phyloP scores from a whole-genome alignment of 2,797 vertebrate genomes.

The Halcyon chelicuti region DNA sequence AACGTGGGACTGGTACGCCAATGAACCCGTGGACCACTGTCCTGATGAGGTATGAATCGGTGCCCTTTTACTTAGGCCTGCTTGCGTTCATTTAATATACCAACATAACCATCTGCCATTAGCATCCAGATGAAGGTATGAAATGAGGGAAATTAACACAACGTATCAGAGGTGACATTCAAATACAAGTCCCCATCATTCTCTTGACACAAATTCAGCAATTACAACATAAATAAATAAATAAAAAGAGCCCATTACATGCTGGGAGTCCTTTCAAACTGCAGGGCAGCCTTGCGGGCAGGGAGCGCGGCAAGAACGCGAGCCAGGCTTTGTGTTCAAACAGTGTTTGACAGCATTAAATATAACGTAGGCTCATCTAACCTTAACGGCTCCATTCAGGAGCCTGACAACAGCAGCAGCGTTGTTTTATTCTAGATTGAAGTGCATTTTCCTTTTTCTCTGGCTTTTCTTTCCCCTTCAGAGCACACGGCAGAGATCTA shows the following conservation, averaged over 20 bases:
- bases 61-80: background rate
- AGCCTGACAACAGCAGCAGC: background rate
- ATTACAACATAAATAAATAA: background rate
- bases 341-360: constrained; percentile 35
- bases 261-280: background rate
- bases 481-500: background rate
- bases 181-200: background rate
- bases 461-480: background rate
- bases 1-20: background rate
- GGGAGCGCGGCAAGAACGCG: background rate
- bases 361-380: background rate
- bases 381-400: background rate
- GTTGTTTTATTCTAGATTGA: background rate
- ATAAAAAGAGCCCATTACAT: background rate
- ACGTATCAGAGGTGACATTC: background rate
- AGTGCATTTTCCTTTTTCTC: background rate
- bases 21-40: background rate
- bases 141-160: constrained; percentile 17
- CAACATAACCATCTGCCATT: background rate
- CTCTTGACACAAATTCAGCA: background rate
- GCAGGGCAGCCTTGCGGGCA: background rate
- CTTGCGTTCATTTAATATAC: background rate
- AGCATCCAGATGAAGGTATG: constrained; percentile 4
- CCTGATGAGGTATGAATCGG: background rate
- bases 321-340: background rate